Conservation (phyloP, 2,888 invertebrate genomes). For the Meloe dianella region DNA sequence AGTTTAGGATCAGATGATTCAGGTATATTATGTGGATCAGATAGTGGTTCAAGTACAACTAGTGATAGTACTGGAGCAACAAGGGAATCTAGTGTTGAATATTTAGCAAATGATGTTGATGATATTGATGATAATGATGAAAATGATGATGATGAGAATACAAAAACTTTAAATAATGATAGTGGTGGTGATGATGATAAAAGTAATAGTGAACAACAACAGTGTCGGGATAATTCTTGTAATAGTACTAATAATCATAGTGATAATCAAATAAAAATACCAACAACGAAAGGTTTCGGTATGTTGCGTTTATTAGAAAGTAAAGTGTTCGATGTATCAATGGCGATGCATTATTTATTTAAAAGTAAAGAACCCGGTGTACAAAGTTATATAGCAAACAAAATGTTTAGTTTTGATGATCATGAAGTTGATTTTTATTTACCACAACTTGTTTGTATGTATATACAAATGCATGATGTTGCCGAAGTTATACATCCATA, state of each 20-base stretch:
- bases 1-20: slow-evolving; percentile 81
- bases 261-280: slow-evolving; percentile 40
- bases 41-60: slow-evolving; percentile 61
- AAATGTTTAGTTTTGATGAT: slow-evolving; percentile 93
- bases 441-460: slow-evolving; percentile 97
- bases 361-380: slow-evolving; percentile 98
- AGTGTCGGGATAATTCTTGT: not conserved
- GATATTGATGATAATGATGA: slow-evolving; percentile 36
- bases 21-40: slow-evolving; percentile 72
- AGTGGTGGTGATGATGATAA: slow-evolving; percentile 44
- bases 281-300: slow-evolving; percentile 62
- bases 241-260: not conserved
- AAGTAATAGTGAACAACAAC: slow-evolving; percentile 28
- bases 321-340: slow-evolving; percentile 96
- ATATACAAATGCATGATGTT: slow-evolving; percentile 96
- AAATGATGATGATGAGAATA: slow-evolving; percentile 31
- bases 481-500: slow-evolving; percentile 92
- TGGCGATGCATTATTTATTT: slow-evolving; percentile 97
- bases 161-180: slow-evolving; percentile 26
- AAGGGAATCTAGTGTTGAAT: slow-evolving; percentile 63
- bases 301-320: slow-evolving; percentile 93
- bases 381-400: slow-evolving; percentile 96
- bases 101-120: slow-evolving; percentile 53
- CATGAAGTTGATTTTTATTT: slow-evolving; percentile 96
- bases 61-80: slow-evolving; percentile 52